Percentiles rank a stretch among this genome's conserved stretches.
phyloP scores from a whole-genome alignment of 2,797 vertebrate genomes.

The Natrix natrix region DNA sequence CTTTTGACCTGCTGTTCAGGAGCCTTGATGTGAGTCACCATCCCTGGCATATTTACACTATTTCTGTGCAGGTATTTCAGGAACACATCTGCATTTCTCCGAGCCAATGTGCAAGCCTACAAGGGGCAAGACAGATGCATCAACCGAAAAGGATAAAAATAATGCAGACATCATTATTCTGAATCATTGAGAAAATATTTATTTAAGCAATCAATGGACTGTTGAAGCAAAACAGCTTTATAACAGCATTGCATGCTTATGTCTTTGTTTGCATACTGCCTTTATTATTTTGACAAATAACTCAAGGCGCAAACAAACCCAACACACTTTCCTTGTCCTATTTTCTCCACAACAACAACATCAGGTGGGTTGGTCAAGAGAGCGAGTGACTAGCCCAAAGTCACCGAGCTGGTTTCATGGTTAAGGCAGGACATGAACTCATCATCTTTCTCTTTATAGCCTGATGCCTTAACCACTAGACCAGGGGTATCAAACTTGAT shows the following conservation, averaged over 20 bases:
- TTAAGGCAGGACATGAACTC: background rate
- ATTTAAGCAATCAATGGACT: background rate
- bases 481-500: background rate
- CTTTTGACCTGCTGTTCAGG: conserved; percentile 95
- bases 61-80: conserved; percentile 93
- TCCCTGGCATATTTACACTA: conserved; percentile 92
- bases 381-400: background rate
- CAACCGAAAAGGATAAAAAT: background rate
- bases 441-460: background rate
- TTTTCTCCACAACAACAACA: background rate
- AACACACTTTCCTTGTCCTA: background rate
- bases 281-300: background rate
- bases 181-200: background rate
- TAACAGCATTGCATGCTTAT: background rate
- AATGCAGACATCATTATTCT: background rate
- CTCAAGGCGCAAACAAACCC: background rate
- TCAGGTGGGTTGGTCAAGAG: background rate
- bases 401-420: background rate
- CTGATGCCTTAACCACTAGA: background rate
- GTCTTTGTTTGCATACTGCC: background rate
- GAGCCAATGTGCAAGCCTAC: conserved; percentile 88
- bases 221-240: background rate
- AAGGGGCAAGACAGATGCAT: background rate
- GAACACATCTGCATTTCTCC: conserved; percentile 92
- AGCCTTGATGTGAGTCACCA: conserved; percentile 90